These are phyloP conservation scores for Sycophaga agraensis DNA, from an alignment of 1,140 invertebrate genomes.

Conservation along the genomic window DNA sequence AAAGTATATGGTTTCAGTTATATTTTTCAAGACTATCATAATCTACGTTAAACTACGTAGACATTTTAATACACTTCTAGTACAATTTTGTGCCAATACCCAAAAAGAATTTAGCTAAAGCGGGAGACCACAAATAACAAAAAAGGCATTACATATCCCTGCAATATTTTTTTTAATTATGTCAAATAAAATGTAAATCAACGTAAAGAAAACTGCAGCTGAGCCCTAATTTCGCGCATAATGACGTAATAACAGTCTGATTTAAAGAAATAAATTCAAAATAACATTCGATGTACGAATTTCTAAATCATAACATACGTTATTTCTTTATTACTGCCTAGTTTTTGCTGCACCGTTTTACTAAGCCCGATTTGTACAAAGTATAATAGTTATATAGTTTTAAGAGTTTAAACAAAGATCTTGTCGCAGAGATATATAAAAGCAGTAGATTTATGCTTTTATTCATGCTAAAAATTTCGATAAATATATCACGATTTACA, in stretches of 20 bases:
- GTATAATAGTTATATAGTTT: conserved; percentile 30
- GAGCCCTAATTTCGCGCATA: background rate
- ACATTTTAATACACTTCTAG: conserved; percentile 47
- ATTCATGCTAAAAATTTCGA: background rate
- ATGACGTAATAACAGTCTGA: background rate
- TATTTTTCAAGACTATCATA: conserved; percentile 27
- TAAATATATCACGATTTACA: background rate
- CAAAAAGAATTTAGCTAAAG: conserved; percentile 48
- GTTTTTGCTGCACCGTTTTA: background rate
- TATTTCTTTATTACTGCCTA: conserved; percentile 10
- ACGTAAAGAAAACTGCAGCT: conserved; percentile 6
- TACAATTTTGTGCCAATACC: conserved; percentile 57
- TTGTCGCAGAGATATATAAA: background rate
- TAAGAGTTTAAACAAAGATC: conserved; percentile 21
- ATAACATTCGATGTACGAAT: background rate
- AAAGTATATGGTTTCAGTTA: conserved; percentile 32
- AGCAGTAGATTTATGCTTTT: background rate
- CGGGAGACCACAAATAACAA: conserved; percentile 34
- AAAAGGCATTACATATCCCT: conserved; percentile 30
- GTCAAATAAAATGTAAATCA: background rate
- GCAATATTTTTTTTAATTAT: conserved; percentile 6
- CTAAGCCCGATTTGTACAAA: conserved; percentile 19
- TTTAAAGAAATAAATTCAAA: background rate
- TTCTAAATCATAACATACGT: background rate
- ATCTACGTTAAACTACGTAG: conserved; percentile 24